These are phyloP conservation scores for Scolanthus callimorphus DNA, from an alignment of 92 coral and sea anemone genomes.

Conservation along the genomic window DNA sequence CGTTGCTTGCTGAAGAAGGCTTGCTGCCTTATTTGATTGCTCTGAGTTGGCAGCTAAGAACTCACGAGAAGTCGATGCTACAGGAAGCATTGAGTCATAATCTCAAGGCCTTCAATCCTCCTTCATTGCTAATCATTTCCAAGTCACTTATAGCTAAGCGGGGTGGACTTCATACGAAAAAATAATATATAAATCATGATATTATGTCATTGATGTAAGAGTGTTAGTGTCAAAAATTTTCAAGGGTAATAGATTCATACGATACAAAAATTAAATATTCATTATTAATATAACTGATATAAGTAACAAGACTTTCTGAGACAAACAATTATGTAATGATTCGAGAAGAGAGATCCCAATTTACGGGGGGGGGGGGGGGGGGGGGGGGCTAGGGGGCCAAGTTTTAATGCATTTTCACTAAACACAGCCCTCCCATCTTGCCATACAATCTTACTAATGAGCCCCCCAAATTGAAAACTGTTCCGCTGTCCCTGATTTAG, in stretches of 20 bases:
- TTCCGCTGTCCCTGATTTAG: background rate
- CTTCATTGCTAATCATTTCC: slow-evolving; percentile 2
- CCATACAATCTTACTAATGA: too few relatives aligned
- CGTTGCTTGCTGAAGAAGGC: slow-evolving; percentile 40
- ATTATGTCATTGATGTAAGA: too few relatives aligned
- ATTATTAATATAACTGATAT: too few relatives aligned
- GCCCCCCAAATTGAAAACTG: background rate
- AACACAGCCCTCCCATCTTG: too few relatives aligned
- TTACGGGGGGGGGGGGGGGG: slow-evolving; percentile 1
- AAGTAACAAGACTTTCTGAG: too few relatives aligned
- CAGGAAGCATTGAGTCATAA: slow-evolving; percentile 1
- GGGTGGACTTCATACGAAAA: background rate
- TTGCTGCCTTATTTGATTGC: slow-evolving; percentile 60
- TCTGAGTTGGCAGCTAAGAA: slow-evolving; percentile 49
- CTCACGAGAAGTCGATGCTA: slow-evolving; percentile 9
- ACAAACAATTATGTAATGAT: too few relatives aligned
- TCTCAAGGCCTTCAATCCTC: background rate
- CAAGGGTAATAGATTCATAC: too few relatives aligned
- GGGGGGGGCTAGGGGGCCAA: background rate
- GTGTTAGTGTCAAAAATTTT: too few relatives aligned
- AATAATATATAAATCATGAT: background rate
- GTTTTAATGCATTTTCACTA: background rate
- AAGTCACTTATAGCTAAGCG: slow-evolving; percentile 3
- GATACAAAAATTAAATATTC: too few relatives aligned
- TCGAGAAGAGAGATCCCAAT: too few relatives aligned